Conservation (phyloP, 1,140 invertebrate genomes). For the Drosophila nasuta region DNA sequence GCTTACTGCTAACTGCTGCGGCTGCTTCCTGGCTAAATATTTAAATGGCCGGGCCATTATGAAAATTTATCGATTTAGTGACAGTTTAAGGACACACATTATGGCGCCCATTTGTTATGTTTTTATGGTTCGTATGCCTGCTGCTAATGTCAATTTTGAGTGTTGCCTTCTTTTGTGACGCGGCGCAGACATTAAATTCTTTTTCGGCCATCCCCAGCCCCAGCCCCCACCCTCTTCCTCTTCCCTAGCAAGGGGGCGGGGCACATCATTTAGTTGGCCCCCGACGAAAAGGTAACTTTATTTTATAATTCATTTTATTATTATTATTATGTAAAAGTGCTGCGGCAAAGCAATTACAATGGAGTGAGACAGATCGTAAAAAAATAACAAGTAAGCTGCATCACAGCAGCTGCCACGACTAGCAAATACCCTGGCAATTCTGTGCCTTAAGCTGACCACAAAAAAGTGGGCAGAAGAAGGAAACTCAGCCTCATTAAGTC, state of each 20-base stretch:
- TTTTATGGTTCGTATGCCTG: constrained; percentile 79
- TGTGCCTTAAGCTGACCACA: not conserved
- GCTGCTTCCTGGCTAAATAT: constrained; percentile 67
- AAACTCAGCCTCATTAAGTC: not conserved
- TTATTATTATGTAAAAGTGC: constrained; percentile 79
- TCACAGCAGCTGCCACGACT: not conserved
- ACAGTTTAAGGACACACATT: constrained; percentile 83
- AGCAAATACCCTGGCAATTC: constrained; percentile 11
- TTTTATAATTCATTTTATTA: constrained; percentile 83
- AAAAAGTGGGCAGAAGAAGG: not conserved
- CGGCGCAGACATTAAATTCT: constrained; percentile 72
- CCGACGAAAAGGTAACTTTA: constrained; percentile 76
- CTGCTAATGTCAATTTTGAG: constrained; percentile 82
- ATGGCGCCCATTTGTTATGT: constrained; percentile 81
- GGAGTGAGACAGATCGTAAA: constrained; percentile 53
- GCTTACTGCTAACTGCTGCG: not conserved
- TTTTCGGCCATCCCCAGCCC: not conserved
- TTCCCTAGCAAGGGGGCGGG: not conserved
- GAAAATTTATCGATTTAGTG: constrained; percentile 83
- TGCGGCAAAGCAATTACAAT: constrained; percentile 75
- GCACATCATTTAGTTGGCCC: constrained; percentile 66
- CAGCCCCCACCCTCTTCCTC: too few relatives aligned
- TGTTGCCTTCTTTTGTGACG: constrained; percentile 66
- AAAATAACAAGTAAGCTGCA: constrained; percentile 33
- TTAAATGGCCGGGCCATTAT: constrained; percentile 82